phyloP scores from a whole-genome alignment of 2,113 vertebrate genomes.

The Bombycilla garrulus region DNA sequence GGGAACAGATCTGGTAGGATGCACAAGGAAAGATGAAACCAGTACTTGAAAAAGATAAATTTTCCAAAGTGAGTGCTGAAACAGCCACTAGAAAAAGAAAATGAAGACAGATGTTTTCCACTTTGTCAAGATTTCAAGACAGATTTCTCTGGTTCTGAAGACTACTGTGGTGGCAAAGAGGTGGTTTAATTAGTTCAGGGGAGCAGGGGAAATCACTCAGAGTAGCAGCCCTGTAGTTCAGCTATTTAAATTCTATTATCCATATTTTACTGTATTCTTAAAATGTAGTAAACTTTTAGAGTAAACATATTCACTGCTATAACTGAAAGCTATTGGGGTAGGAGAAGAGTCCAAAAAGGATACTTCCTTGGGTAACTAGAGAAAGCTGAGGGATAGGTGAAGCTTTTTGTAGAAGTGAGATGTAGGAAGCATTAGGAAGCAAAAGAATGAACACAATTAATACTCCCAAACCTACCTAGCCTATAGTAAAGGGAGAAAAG shows the following conservation, averaged over 20 bases:
- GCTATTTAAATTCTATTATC: not conserved
- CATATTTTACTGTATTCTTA: not conserved
- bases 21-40: not conserved
- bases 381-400: not conserved
- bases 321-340: not conserved
- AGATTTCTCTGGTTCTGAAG: not conserved
- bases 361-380: not conserved
- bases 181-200: not conserved
- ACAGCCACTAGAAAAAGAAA: not conserved
- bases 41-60: not conserved
- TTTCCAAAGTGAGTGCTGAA: not conserved
- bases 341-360: not conserved
- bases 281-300: not conserved
- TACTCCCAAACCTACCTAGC: not conserved
- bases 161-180: not conserved
- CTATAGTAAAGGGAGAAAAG: not conserved
- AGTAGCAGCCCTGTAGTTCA: not conserved
- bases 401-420: not conserved
- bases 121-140: not conserved
- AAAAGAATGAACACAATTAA: not conserved
- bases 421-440: not conserved
- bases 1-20: not conserved
- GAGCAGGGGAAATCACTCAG: accelerated
- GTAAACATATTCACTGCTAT: not conserved
- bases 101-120: not conserved